phyloP scores from a whole-genome alignment of 2,113 vertebrate species.

The Bettongia penicillata region DNA sequence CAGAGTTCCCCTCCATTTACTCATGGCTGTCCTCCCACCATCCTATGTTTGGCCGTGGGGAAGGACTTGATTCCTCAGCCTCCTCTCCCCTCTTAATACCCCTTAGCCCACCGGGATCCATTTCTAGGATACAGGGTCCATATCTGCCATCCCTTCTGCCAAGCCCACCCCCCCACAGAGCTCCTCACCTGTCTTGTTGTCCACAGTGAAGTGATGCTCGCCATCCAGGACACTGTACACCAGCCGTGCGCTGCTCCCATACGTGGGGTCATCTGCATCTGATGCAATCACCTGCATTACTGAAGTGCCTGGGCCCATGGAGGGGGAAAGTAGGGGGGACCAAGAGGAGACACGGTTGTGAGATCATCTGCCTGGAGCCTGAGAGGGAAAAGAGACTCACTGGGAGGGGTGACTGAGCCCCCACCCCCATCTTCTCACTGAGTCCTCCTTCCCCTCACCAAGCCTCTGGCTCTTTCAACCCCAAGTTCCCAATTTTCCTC shows the following conservation, averaged over 20 bases:
- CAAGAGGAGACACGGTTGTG: not conserved
- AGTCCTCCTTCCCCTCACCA: not conserved
- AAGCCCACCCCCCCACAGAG: rapidly evolving
- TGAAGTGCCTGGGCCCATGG: slow-evolving; percentile 90
- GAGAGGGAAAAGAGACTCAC: slow-evolving; percentile 4
- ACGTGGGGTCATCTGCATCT: slow-evolving; percentile 96
- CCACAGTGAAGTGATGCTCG: slow-evolving; percentile 95
- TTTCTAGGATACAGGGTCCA: not conserved
- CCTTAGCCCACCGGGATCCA: not conserved
- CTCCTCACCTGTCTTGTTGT: slow-evolving; percentile 93
- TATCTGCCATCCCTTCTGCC: not conserved
- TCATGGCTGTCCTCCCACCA: not conserved
- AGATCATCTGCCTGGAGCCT: not conserved
- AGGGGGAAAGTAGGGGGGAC: slow-evolving; percentile 59
- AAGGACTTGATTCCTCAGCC: not conserved
- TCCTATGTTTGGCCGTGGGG: not conserved
- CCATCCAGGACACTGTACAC: slow-evolving; percentile 97
- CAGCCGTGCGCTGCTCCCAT: slow-evolving; percentile 95
- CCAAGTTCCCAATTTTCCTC: no score
- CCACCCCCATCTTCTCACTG: not conserved
- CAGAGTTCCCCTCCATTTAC: not conserved
- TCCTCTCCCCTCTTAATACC: not conserved
- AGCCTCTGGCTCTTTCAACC: not conserved
- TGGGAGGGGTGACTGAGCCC: not conserved
- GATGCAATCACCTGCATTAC: slow-evolving; percentile 98